Evolutionary conservation across 2,888 invertebrate species (phyloP), one percentile per base, ranked within the genome.

Genomic region (Scaptomyza cyrtandrae): DNA sequence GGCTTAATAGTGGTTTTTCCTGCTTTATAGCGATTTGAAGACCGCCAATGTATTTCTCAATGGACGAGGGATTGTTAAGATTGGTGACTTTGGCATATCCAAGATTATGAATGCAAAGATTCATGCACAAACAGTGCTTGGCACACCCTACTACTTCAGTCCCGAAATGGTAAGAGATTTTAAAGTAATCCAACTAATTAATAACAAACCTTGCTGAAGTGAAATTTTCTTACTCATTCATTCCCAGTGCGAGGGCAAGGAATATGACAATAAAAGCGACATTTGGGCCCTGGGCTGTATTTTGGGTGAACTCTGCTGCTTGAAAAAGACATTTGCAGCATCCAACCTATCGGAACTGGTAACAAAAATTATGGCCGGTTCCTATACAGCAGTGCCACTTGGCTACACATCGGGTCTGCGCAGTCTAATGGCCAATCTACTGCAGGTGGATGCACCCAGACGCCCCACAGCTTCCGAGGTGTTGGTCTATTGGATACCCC

Each of bases 281-380:
- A 94, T 96, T 73, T 96, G 96, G 96, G 95, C 96, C 0, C 90
- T 96, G 60, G 95, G 96, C 13, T 96, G 96, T 90, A 95, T 96
- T 79, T 91, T 96, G 44, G 96, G 96, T 84, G 96, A 96, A 91
- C 94, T 96, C 93, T 94, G 95, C 24, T 94, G 95, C 82, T 91
- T 95, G 24, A 94, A 94, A 83, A 95, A 95, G 90, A 94, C 96
- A 1, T 96, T 96, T 91, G 95, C 95, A 71, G 96, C 95, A 0
- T 93, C 94, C 37, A 96, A 95, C 91, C 92, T 96, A 16, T 95
- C 96, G 3, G 95, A 95, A 31, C 91, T 96, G 27, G 95, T 96
- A 35, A 94, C 95, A 69, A 95, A 95, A 91, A 96, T 96, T 41
- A 95, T 95, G 93, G 93, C 94, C 90, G 95, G 95, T 43, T 93